Evolutionary conservation across 2,113 vertebrate genomes (phyloP), one percentile per base, ranked within the genome.

Genomic region (Periophthalmodon schlosseri): DNA sequence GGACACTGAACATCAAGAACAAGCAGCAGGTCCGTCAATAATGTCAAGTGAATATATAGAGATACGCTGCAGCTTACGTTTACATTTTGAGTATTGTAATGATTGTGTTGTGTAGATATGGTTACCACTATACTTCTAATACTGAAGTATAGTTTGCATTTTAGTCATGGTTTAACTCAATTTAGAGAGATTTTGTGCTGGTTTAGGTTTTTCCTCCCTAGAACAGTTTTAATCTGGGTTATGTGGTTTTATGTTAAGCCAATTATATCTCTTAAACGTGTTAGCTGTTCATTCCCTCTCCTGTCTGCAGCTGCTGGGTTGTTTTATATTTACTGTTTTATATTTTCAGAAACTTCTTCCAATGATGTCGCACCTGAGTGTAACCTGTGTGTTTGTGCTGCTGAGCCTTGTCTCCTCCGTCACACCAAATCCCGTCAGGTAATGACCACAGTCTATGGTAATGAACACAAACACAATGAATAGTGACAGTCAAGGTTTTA

Each of bases 371-470:
- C 72, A 73, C 50, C 57, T 92, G 52, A 82, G 86, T 65, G 75
- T 88, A 46, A 78, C 76, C 46, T 89, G 88, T 60, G 60, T 83
- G 21, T 73, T 91, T 65, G 77, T 94, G 75, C 72, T 93, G 64
- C 74, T 69, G 13, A 79, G 88, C 70, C 56, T 94, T 72, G 68
- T 93, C 74, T 77, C 91, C 69, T n/a, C 82, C 72, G 61, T 79
- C 5, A 68, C 81, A 34, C 77, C 91, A 50, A 82, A 91, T 79
- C 90, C 93, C 72, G 77, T 86, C 74, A 89, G 91, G 93, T 94
- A 90, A 65, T 1, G 16, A 1, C 3, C 9, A 10, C 56, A 4
- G 21, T 24, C 50, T 52, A 6, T 18, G 50, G 5, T 16, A 20
- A 52, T 44, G 8, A 28, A 3, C 47, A 12, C 47, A 49, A 49